A percentile compares a stretch with the other conserved stretches of the same genome.
phyloP scores from a whole-genome alignment of 2,888 invertebrate genomes.

The Drosophila anomalipes region DNA sequence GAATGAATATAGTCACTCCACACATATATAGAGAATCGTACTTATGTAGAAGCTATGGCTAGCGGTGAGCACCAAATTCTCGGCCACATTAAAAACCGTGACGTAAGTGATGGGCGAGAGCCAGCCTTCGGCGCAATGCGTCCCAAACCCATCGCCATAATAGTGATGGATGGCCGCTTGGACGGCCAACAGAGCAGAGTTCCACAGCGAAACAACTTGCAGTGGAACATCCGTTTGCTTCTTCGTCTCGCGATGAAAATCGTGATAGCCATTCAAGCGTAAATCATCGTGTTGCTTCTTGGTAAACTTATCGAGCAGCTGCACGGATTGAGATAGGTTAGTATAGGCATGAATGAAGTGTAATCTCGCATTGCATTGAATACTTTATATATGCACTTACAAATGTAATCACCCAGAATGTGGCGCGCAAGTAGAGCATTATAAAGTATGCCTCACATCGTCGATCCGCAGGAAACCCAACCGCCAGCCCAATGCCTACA shows the following conservation, averaged over 20 bases:
- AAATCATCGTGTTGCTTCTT: conserved; percentile 88
- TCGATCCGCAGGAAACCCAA: conserved; percentile 80
- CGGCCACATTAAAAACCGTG: conserved; percentile 86
- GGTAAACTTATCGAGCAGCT: conserved; percentile 87
- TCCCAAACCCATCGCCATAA: conserved; percentile 86
- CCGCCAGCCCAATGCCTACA: conserved; percentile 81
- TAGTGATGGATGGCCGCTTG: conserved; percentile 87
- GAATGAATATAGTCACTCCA: neutral
- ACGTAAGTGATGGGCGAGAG: conserved; percentile 87
- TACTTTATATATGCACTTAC: conserved; percentile 82
- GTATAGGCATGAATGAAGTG: neutral
- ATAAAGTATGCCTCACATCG: conserved; percentile 87
- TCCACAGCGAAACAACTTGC: conserved; percentile 88
- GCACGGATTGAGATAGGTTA: conserved; percentile 39
- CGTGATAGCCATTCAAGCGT: conserved; percentile 89
- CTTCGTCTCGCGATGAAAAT: conserved; percentile 88
- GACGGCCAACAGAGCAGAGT: conserved; percentile 86
- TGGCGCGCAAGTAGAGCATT: conserved; percentile 87
- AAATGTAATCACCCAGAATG: conserved; percentile 87
- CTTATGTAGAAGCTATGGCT: conserved; percentile 87
- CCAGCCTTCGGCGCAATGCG: conserved; percentile 86
- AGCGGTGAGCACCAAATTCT: conserved; percentile 86
- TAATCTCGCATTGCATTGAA: neutral
- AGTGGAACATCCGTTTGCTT: conserved; percentile 88
- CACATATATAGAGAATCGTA: conserved; percentile 69